Conservation (phyloP, 2,113 vertebrate genomes). For the Epinephelus moara region DNA sequence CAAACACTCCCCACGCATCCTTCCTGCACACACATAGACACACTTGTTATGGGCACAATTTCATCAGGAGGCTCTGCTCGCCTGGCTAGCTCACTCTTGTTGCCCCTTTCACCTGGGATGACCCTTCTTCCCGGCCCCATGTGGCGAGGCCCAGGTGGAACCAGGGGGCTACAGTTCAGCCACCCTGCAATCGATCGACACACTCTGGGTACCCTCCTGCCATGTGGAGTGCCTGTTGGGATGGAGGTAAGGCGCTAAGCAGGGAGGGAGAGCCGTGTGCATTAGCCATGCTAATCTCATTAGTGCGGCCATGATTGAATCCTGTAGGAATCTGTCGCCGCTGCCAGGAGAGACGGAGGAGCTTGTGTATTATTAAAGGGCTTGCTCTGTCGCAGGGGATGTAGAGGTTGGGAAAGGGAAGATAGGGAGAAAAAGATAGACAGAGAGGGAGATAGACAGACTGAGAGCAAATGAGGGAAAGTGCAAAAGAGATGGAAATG, state of each 20-base stretch:
- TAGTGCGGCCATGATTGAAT: conserved; percentile 73
- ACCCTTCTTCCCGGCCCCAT: conserved; percentile 14
- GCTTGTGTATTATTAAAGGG: conserved; percentile 75
- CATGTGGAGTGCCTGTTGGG: conserved; percentile 17
- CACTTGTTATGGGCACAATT: conserved; percentile 20
- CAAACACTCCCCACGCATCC: conserved; percentile 29
- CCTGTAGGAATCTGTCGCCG: conserved; percentile 67
- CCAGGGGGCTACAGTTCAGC: conserved; percentile 10
- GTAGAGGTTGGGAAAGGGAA: conserved; percentile 8
- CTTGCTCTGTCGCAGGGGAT: conserved; percentile 46
- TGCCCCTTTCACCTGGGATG: conserved; percentile 49
- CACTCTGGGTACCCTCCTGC: conserved; percentile 29
- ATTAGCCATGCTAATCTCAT: conserved; percentile 79
- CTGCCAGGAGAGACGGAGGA: conserved; percentile 60
- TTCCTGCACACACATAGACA: neutral
- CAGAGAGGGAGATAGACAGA: neutral
- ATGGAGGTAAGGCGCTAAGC: conserved; percentile 7
- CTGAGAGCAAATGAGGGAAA: neutral
- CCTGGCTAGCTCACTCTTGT: conserved; percentile 14
- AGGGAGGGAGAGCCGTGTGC: conserved; percentile 45
- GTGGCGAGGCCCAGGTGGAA: conserved; percentile 10
- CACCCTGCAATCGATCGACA: conserved; percentile 25
- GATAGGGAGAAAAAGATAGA: neutral
- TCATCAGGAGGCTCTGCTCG: conserved; percentile 23
- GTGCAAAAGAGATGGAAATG: neutral